These are phyloP conservation scores for Gymnothorax javanicus DNA, from an alignment of 2,797 vertebrate genomes.

Conservation along the genomic window DNA sequence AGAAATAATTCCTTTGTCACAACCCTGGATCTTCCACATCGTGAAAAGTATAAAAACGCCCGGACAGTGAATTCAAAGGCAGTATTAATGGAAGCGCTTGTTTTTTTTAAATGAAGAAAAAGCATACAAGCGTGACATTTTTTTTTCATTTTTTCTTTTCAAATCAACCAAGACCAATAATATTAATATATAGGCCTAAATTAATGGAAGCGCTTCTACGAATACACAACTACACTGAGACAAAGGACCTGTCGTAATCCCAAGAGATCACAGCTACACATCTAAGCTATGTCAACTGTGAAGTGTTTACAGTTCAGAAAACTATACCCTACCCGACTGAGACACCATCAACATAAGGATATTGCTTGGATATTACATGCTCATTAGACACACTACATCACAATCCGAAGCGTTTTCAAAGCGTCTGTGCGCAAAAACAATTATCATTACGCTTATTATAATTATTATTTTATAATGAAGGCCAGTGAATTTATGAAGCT, in stretches of 20 bases:
- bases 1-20: neutral
- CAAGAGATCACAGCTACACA: slow-evolving; percentile 16
- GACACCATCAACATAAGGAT: neutral
- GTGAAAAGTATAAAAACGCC: neutral
- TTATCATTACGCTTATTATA: no score
- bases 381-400: neutral
- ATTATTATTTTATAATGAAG: no score
- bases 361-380: neutral
- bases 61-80: neutral
- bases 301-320: slow-evolving; percentile 1
- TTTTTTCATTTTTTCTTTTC: neutral
- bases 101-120: neutral
- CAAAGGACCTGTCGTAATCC: slow-evolving; percentile 33
- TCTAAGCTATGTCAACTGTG: neutral
- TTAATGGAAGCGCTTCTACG: neutral
- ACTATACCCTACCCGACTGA: neutral
- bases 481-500: slow-evolving; percentile 13
- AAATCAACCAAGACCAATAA: neutral
- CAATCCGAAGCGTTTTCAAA: neutral
- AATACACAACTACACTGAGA: slow-evolving; percentile 21
- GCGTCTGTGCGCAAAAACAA: slow-evolving; percentile 47
- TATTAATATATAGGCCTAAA: neutral
- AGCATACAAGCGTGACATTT: neutral
- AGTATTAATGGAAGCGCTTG: neutral
- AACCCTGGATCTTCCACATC: neutral